Evolutionary conservation across 2,888 invertebrate species (phyloP), one percentile per base, ranked within the genome.

Genomic region (Drosophila merina): DNA sequence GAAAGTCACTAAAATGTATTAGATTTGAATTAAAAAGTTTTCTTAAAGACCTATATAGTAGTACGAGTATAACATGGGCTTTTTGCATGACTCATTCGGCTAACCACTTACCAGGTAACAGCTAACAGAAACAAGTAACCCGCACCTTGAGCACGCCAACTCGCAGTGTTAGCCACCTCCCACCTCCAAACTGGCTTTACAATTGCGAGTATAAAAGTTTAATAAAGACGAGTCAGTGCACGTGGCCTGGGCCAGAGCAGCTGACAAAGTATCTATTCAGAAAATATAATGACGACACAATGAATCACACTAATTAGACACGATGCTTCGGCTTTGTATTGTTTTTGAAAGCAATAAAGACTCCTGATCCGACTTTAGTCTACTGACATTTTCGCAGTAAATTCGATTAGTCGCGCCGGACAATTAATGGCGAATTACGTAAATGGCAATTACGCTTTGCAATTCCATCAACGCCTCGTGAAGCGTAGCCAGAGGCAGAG

Each of bases 391-490:
- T 36, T 40, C 28, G 36, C 42, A 2, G 28, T 48, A 49, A 38
- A 30, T 47, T 42, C 42, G 54, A 60, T 70, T 55, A 55, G 47
- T 47, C 44, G 49, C 54, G 60, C 33, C 40, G 38, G 40, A 38
- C 70, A 69, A 69, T 60, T 69, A 69, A 60, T 47, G 60, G n/a
- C 25, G 70, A 47, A 70, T 70, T 56, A 55, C 54, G 55, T 55
- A 40, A 70, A 69, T 51, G 55, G 55, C 45, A 70, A 70, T 70
- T 70, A 70, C 44, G 50, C 49, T 33, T 55, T 47, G 62, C 55
- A 62, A 70, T 70, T 55, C n/a, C 54, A 63, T 48, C 38, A 14
- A 62, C 44, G 56, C 28, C 45, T 28, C 40, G 20, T 10, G 14
- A 30, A 60, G 51, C 51, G 50, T 38, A 4, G 30, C 62, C 20